Percentiles rank a stretch among this genome's conserved stretches.
phyloP scores from a whole-genome alignment of 2,797 vertebrate genomes.

The Kryptopterus vitreolus region DNA sequence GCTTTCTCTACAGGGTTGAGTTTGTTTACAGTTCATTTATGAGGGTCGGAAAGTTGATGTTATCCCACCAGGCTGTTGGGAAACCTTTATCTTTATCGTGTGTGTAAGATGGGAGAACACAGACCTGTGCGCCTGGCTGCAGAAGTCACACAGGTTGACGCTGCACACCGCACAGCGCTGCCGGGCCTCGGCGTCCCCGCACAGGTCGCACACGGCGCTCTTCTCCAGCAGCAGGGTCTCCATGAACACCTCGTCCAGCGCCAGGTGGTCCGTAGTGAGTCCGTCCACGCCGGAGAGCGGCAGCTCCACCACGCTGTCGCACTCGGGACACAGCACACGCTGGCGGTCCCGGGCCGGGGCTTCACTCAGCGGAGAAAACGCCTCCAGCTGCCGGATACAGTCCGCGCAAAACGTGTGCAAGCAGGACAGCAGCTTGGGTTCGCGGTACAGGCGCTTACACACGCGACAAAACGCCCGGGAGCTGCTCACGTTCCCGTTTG shows the following conservation, averaged over 20 bases:
- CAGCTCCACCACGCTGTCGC: conserved; percentile 84
- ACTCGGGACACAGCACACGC: conserved; percentile 82
- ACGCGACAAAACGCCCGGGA: conserved; percentile 71
- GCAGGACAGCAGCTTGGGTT: conserved; percentile 84
- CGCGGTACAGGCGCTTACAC: conserved; percentile 76
- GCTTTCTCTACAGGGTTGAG: too few species aligned
- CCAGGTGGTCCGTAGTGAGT: conserved; percentile 82
- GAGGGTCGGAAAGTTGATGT: too few species aligned
- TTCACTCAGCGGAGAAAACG: conserved; percentile 64
- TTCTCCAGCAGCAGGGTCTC: conserved; percentile 72
- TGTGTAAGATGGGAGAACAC: too few species aligned
- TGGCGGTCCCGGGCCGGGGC: background rate
- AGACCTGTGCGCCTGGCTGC: conserved; percentile 91
- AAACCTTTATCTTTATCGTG: too few species aligned
- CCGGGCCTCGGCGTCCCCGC: conserved; percentile 80
- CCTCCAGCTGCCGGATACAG: conserved; percentile 79
- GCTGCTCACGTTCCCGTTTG: conserved; percentile 9
- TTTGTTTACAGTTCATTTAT: too few species aligned
- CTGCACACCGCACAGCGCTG: conserved; percentile 84
- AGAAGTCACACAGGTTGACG: conserved; percentile 86
- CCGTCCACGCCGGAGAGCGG: conserved; percentile 77
- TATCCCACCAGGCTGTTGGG: too few species aligned
- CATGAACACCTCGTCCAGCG: conserved; percentile 80
- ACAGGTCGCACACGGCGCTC: conserved; percentile 83
- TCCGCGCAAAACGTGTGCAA: conserved; percentile 86